Evolutionary conservation across 2,113 vertebrate genomes (phyloP).

Genomic region (Tragelaphus buxtoni): DNA sequence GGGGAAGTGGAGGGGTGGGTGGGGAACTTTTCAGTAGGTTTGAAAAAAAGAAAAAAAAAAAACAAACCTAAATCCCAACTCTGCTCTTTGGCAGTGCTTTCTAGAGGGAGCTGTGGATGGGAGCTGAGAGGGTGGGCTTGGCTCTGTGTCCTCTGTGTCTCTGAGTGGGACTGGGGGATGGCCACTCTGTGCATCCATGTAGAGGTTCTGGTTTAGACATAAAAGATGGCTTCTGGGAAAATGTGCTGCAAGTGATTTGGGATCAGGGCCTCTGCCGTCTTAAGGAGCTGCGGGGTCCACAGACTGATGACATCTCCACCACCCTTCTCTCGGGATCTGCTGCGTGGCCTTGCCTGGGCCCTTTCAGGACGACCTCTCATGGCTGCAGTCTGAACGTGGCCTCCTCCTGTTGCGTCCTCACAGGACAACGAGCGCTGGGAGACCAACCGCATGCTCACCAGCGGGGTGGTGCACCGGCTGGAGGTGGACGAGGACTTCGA

Average conservation of each 20-base stretch:
- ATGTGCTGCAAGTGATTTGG: background rate
- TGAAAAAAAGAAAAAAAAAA: background rate
- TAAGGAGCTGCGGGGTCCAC: background rate
- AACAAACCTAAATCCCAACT: background rate
- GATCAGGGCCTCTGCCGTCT: background rate
- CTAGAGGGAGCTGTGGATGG: background rate
- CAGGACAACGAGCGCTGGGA: slow-evolving; percentile 99
- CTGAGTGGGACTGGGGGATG: background rate
- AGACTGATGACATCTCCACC: background rate
- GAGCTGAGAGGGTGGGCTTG: background rate
- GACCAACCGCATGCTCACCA: slow-evolving; percentile 99
- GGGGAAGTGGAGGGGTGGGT: background rate
- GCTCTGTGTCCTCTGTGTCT: background rate
- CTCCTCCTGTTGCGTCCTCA: background rate
- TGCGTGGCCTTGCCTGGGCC: background rate
- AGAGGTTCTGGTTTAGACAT: background rate
- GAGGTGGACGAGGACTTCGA: slow-evolving; percentile 99
- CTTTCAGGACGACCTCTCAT: background rate
- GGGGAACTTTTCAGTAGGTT: background rate
- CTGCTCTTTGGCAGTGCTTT: background rate
- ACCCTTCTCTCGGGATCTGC: background rate
- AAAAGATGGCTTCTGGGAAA: background rate
- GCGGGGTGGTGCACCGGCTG: slow-evolving; percentile 95
- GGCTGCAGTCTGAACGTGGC: background rate
- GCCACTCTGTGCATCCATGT: background rate